Evolutionary conservation across 2,888 invertebrate genomes (phyloP).

Genomic region (Endotricha flammealis): DNA sequence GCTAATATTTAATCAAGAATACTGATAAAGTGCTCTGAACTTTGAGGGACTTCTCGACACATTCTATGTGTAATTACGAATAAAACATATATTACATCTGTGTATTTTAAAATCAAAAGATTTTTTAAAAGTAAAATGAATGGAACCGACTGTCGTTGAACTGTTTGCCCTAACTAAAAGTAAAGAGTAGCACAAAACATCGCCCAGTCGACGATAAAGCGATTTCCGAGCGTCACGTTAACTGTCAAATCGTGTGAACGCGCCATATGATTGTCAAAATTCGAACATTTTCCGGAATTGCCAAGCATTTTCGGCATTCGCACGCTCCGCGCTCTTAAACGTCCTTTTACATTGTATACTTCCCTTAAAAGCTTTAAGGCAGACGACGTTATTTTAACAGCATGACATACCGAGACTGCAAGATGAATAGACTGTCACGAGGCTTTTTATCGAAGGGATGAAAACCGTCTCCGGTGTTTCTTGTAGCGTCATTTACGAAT

Average conservation of each 20-base stretch:
- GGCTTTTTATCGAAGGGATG: conserved; percentile 18
- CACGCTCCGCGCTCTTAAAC: conserved; percentile 12
- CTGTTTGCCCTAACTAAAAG: not conserved
- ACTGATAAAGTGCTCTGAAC: too few relatives aligned
- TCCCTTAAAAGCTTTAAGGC: conserved; percentile 6
- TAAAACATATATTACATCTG: too few relatives aligned
- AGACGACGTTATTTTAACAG: conserved; percentile 22
- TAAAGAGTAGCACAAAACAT: not conserved
- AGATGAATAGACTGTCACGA: conserved; percentile 44
- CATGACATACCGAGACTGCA: conserved; percentile 26
- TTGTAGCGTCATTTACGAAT: conserved; percentile 34
- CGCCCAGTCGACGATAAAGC: not conserved
- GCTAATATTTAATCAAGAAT: too few relatives aligned
- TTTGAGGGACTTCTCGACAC: too few relatives aligned
- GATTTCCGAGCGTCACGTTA: not conserved
- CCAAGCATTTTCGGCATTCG: not conserved
- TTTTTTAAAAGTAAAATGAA: too few relatives aligned
- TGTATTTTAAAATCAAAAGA: too few relatives aligned
- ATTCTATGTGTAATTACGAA: too few relatives aligned
- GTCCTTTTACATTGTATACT: not conserved
- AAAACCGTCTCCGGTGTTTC: conserved; percentile 15
- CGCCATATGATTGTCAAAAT: conserved; percentile 3
- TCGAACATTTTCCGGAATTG: conserved; percentile 1
- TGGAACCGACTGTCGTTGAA: too few relatives aligned
- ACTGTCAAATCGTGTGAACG: conserved; percentile 1